A percentile compares a stretch with the other conserved stretches of the same genome.
These are phyloP conservation scores for Drosophila subobscura DNA, from an alignment of 1,140 invertebrate species.

Conservation along the genomic window DNA sequence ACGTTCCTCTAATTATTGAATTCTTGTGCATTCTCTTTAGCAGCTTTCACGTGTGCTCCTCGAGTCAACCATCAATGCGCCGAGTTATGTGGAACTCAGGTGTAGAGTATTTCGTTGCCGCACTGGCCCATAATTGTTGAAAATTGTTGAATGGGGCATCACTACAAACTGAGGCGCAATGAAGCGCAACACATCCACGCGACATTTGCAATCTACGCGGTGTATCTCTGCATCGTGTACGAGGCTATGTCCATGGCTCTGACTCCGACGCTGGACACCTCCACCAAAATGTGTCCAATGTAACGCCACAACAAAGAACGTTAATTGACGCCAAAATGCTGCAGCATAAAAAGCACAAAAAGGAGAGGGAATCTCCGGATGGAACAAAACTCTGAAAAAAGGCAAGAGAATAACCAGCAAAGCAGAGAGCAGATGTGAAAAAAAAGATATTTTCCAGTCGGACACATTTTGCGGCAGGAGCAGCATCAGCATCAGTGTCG, in stretches of 20 bases:
- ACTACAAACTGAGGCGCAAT: conserved; percentile 60
- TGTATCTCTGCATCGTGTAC: conserved; percentile 44
- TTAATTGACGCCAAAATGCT: conserved; percentile 82
- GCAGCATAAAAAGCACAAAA: conserved; percentile 39
- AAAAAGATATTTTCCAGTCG: conserved; percentile 64
- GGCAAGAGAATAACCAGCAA: conserved; percentile 9
- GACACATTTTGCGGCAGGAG: conserved; percentile 44
- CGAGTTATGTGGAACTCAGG: not conserved
- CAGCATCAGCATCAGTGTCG: not conserved
- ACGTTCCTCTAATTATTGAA: too few relatives aligned
- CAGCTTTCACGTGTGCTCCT: conserved; percentile 16
- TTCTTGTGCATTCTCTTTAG: not conserved
- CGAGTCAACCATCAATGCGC: conserved; percentile 3
- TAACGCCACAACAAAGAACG: conserved; percentile 83
- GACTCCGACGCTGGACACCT: conserved; percentile 18
- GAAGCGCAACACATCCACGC: conserved; percentile 68
- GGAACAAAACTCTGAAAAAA: conserved; percentile 11
- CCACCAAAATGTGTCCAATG: conserved; percentile 75
- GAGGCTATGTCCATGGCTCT: conserved; percentile 49
- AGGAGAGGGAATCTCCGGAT: not conserved
- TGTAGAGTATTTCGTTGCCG: conserved; percentile 23
- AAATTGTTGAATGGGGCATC: conserved; percentile 21
- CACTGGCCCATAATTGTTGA: not conserved
- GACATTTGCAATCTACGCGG: conserved; percentile 69
- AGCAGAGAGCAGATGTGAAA: conserved; percentile 45